These are phyloP conservation scores for Odobenus rosmarus DNA, from an alignment of 2,113 vertebrate species.

Conservation along the genomic window DNA sequence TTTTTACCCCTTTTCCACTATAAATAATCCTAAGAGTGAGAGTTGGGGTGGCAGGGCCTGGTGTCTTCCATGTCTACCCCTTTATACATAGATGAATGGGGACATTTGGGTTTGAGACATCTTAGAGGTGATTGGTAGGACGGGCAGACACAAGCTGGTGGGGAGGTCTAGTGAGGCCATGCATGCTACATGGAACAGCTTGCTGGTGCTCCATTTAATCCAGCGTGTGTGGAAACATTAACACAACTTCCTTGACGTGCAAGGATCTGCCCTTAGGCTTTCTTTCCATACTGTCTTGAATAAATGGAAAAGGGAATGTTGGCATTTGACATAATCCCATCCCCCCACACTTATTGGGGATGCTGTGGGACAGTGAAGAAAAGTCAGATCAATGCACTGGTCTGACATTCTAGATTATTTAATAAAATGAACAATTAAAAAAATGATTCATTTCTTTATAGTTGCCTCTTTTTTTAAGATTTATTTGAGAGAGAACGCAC, in stretches of 20 bases:
- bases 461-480: background rate
- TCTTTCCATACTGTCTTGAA: background rate
- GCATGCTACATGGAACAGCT: background rate
- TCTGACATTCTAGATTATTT: slow-evolving; percentile 59
- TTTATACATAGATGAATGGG: background rate
- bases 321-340: background rate
- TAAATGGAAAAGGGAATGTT: background rate
- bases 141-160: background rate
- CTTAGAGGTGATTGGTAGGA: background rate
- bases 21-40: slow-evolving; percentile 18
- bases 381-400: background rate
- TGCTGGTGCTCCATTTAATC: background rate
- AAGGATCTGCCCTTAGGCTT: background rate
- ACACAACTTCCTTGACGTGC: background rate
- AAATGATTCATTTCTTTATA: slow-evolving; percentile 3
- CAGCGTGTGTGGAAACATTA: background rate
- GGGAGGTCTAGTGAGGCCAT: background rate
- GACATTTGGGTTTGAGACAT: background rate
- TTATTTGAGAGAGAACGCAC: background rate
- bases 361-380: background rate
- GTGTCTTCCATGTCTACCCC: background rate
- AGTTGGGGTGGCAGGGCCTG: background rate
- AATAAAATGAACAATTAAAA: slow-evolving; percentile 69
- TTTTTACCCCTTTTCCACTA: background rate
- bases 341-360: background rate